phyloP scores from a whole-genome alignment of 2,888 invertebrate species.

The Dromius quadrimaculatus region DNA sequence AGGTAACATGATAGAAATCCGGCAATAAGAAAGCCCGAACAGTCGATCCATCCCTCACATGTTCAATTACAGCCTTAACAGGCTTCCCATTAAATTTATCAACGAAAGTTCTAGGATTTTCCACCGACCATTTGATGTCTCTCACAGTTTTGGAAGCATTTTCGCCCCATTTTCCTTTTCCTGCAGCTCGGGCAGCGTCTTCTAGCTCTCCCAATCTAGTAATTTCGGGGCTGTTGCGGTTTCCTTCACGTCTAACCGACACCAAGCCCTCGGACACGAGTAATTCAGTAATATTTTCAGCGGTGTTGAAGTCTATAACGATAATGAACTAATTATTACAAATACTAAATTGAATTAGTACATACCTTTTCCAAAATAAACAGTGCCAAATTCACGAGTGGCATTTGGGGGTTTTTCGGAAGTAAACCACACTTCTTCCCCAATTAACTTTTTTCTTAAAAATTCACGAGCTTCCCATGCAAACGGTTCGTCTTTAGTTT shows the following conservation, averaged over 20 bases:
- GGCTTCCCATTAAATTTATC: slow-evolving; percentile 89
- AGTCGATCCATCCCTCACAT: slow-evolving; percentile 97
- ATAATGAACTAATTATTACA: slow-evolving; percentile 42
- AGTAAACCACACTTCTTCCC: slow-evolving; percentile 88
- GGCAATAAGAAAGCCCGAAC: slow-evolving; percentile 92
- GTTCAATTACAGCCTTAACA: slow-evolving; percentile 93
- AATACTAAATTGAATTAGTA: neutral
- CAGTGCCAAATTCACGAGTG: slow-evolving; percentile 87
- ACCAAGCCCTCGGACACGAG: slow-evolving; percentile 92
- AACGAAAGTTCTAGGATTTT: slow-evolving; percentile 85
- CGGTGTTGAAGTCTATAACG: slow-evolving; percentile 70
- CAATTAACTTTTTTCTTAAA: slow-evolving; percentile 90
- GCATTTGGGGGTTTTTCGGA: slow-evolving; percentile 87
- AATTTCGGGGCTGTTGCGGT: slow-evolving; percentile 76
- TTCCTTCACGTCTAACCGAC: slow-evolving; percentile 79
- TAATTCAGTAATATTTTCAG: slow-evolving; percentile 90
- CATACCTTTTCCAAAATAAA: slow-evolving; percentile 86
- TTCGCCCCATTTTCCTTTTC: slow-evolving; percentile 83
- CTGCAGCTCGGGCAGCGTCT: slow-evolving; percentile 87
- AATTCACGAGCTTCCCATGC: slow-evolving; percentile 99
- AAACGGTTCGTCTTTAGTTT: slow-evolving; percentile 90
- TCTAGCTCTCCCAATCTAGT: slow-evolving; percentile 85
- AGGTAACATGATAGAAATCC: slow-evolving; percentile 89
- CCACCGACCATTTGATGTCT: slow-evolving; percentile 89
- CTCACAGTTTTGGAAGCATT: slow-evolving; percentile 76